A percentile compares a stretch with the other conserved stretches of the same genome.
Evolutionary conservation across 2,888 invertebrate genomes (phyloP).

Genomic region (Loripinus fragilis): DNA sequence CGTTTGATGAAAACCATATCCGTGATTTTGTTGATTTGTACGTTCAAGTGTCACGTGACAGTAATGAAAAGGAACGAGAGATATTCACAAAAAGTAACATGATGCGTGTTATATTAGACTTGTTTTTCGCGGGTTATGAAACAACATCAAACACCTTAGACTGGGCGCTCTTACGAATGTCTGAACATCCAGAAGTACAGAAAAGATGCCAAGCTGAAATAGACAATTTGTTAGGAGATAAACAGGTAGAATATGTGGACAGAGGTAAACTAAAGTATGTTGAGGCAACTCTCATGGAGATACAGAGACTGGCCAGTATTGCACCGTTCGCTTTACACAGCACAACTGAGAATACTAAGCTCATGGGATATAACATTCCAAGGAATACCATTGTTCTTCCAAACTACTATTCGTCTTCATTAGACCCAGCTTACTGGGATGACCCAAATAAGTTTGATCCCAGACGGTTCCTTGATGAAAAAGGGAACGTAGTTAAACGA

Average conservation of each 20-base stretch:
- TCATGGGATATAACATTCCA: background rate
- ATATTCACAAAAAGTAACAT: too few species aligned
- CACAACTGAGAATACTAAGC: background rate
- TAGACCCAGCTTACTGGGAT: background rate
- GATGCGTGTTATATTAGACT: background rate
- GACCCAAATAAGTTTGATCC: background rate
- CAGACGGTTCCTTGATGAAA: background rate
- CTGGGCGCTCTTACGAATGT: background rate
- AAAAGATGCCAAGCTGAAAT: background rate
- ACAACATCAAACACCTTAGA: background rate
- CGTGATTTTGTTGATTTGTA: too few species aligned
- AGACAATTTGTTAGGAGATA: background rate
- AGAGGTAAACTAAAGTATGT: too few species aligned
- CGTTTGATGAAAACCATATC: too few species aligned
- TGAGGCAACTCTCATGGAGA: too few species aligned
- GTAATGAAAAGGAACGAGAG: too few species aligned
- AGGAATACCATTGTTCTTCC: background rate
- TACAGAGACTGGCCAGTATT: too few species aligned
- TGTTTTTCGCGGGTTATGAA: background rate
- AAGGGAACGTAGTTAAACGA: background rate
- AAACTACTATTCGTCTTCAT: background rate
- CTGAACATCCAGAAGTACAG: background rate
- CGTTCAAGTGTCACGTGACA: too few species aligned
- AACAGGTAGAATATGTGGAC: background rate
- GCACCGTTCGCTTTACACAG: background rate